phyloP scores from a whole-genome alignment of 2,797 vertebrate species.

The Rhincodon typus region DNA sequence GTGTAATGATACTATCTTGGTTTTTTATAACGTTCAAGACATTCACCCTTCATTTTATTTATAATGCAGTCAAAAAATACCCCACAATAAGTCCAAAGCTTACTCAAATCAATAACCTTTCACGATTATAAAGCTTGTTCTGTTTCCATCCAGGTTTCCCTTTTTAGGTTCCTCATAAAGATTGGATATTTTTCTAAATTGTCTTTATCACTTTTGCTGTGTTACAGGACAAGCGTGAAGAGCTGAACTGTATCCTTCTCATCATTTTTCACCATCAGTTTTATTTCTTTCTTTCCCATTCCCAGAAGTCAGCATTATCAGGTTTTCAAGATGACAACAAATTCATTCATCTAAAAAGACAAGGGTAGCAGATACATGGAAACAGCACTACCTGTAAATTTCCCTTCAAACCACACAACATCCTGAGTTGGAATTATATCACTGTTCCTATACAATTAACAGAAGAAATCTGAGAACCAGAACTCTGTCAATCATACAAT shows the following conservation, averaged over 20 bases:
- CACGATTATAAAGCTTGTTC: background rate
- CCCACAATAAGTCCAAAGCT: background rate
- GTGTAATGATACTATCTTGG: background rate
- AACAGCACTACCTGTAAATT: too few relatives aligned
- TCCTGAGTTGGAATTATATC: too few relatives aligned
- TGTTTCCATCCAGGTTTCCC: background rate
- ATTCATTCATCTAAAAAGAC: too few relatives aligned
- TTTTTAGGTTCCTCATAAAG: background rate
- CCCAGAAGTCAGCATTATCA: background rate
- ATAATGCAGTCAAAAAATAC: background rate
- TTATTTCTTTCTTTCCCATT: background rate
- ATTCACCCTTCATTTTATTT: background rate
- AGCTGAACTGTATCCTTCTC: background rate
- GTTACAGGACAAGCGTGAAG: background rate
- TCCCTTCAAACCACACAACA: too few relatives aligned
- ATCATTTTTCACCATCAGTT: background rate
- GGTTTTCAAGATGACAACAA: background rate
- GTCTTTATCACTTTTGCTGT: background rate
- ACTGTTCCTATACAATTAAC: too few relatives aligned
- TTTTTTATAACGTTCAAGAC: background rate
- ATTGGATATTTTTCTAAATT: background rate
- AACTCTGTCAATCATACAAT: too few relatives aligned
- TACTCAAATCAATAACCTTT: background rate
- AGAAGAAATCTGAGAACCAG: too few relatives aligned
- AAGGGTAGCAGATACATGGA: too few relatives aligned